phyloP scores from a whole-genome alignment of 2,797 vertebrate genomes.

The Bradypodion ventrale region DNA sequence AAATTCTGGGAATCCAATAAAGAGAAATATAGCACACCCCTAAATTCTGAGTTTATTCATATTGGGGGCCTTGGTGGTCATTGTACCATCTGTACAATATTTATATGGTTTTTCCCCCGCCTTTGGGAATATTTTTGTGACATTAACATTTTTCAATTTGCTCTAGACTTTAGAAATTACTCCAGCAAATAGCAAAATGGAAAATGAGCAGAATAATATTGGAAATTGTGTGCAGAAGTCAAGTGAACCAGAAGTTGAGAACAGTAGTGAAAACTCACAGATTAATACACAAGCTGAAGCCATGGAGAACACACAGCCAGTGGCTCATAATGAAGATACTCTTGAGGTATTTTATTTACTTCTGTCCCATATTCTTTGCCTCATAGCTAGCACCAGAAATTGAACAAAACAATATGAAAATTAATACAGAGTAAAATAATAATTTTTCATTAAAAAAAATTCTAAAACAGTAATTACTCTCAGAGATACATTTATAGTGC shows the following conservation, averaged over 20 bases:
- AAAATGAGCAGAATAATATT: conserved; percentile 79
- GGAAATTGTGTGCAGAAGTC: conserved; percentile 73
- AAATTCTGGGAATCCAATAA: no score
- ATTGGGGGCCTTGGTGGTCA: neutral
- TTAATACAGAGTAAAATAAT: conserved; percentile 24
- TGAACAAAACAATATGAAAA: conserved; percentile 32
- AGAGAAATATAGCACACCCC: neutral
- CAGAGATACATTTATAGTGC: neutral
- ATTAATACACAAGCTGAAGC: conserved; percentile 77
- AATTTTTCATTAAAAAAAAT: neutral
- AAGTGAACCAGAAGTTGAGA: conserved; percentile 71
- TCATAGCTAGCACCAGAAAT: neutral
- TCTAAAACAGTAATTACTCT: neutral
- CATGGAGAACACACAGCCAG: conserved; percentile 77
- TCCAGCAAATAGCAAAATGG: conserved; percentile 77
- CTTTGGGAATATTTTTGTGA: neutral
- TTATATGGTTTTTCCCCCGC: neutral
- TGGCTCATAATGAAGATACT: conserved; percentile 86
- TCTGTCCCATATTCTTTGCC: neutral
- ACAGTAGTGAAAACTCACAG: conserved; percentile 76
- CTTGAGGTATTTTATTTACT: conserved; percentile 82
- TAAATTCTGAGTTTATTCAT: neutral
- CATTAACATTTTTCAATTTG: conserved; percentile 24
- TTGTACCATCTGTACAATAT: neutral
- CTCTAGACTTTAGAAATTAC: conserved; percentile 85